Evolutionary conservation across 1,140 invertebrate genomes (phyloP).

Genomic region (Papilio glaucus): DNA sequence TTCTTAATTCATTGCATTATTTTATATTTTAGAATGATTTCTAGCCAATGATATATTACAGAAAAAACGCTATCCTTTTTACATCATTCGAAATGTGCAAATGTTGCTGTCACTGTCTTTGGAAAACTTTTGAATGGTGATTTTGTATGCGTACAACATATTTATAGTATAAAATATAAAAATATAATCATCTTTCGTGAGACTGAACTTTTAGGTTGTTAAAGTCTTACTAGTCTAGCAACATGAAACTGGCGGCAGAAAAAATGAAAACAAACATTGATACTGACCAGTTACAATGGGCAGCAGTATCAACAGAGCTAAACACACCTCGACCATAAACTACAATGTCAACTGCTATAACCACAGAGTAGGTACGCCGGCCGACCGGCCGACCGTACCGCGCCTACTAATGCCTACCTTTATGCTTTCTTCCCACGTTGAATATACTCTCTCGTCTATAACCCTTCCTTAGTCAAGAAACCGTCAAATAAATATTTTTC

Average conservation of each 20-base stretch:
- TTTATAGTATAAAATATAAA: background rate
- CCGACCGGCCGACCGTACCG: slow-evolving; percentile 10
- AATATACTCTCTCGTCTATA: background rate
- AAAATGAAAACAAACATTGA: slow-evolving; percentile 22
- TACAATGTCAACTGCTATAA: slow-evolving; percentile 14
- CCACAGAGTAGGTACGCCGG: background rate
- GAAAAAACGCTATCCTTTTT: no score
- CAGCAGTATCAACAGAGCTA: slow-evolving; percentile 18
- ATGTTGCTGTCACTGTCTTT: no score
- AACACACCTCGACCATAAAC: slow-evolving; percentile 20
- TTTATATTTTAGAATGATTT: no score
- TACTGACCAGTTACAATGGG: slow-evolving; percentile 6
- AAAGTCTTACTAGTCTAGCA: no score
- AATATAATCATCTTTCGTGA: background rate
- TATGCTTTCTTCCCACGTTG: slow-evolving; percentile 10
- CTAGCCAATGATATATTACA: no score
- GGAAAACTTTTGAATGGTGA: no score
- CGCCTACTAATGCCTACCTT: slow-evolving; percentile 12
- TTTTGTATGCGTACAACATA: no score
- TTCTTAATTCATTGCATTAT: no score
- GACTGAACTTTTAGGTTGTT: no score
- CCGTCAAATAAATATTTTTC: slow-evolving; percentile 4
- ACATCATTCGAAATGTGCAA: no score
- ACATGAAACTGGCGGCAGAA: background rate
- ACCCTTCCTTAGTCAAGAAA: slow-evolving; percentile 23